These are phyloP conservation scores for Odontamblyopus rebecca DNA, from an alignment of 2,797 vertebrate species.

Conservation along the genomic window DNA sequence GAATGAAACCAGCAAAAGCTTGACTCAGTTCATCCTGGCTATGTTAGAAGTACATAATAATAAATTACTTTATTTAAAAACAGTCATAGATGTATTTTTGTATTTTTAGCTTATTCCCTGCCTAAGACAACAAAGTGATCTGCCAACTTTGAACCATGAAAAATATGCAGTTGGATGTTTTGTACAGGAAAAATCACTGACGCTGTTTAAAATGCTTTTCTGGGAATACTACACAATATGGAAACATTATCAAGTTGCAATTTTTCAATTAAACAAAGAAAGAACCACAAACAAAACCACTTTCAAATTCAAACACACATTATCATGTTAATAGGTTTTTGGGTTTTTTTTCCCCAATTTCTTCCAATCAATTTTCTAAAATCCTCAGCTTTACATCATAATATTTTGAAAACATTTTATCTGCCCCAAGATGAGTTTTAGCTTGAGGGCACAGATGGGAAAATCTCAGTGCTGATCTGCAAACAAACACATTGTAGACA, in stretches of 20 bases:
- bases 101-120: slow-evolving; percentile 55
- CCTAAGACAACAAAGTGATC: slow-evolving; percentile 39
- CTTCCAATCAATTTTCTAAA: background rate
- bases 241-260: no score
- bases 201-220: background rate
- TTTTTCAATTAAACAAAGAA: no score
- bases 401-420: slow-evolving; percentile 10
- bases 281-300: no score
- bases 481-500: slow-evolving; percentile 38
- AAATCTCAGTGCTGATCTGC: slow-evolving; percentile 21
- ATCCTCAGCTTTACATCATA: background rate
- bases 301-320: slow-evolving; percentile 8
- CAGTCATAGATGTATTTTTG: slow-evolving; percentile 48
- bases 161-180: slow-evolving; percentile 57
- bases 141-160: slow-evolving; percentile 50
- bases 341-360: background rate
- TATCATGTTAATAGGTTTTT: slow-evolving; percentile 16
- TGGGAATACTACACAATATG: background rate
- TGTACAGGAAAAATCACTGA: slow-evolving; percentile 17
- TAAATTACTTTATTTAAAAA: slow-evolving; percentile 36
- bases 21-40: slow-evolving; percentile 8
- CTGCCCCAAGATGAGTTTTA: slow-evolving; percentile 5
- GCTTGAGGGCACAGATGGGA: slow-evolving; percentile 23
- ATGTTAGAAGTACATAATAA: slow-evolving; percentile 34
- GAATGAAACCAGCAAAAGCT: slow-evolving; percentile 27